These are phyloP conservation scores for Hucho hucho DNA, from an alignment of 2,113 vertebrate species.

Conservation along the genomic window DNA sequence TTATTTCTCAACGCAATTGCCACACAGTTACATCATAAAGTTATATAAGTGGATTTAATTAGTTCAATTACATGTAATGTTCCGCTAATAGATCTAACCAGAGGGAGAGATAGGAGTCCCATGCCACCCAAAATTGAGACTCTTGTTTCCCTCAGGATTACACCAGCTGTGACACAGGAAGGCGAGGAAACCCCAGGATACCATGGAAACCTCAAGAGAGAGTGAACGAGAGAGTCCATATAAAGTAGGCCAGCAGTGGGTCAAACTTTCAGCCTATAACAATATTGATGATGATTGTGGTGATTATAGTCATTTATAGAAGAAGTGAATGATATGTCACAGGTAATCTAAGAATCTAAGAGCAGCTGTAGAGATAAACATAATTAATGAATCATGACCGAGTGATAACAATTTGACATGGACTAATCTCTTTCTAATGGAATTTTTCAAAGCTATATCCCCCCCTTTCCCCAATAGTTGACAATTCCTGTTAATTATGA, in stretches of 20 bases:
- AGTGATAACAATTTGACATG: background rate
- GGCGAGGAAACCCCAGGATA: background rate
- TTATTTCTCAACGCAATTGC: background rate
- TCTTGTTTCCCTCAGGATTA: background rate
- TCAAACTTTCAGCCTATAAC: background rate
- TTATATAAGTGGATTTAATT: slow-evolving; percentile 2
- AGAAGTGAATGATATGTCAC: background rate
- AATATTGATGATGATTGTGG: background rate
- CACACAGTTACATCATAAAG: background rate
- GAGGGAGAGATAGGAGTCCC: background rate
- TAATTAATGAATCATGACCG: background rate
- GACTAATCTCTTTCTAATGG: background rate
- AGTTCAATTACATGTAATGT: background rate
- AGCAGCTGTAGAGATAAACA: background rate
- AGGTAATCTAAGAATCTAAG: background rate
- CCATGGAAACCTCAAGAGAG: background rate
- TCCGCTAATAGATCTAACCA: background rate
- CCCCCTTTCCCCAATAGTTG: background rate
- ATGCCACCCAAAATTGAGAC: background rate
- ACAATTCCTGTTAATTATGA: background rate
- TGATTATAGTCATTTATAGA: background rate
- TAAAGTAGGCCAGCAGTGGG: background rate
- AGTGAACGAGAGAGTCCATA: background rate
- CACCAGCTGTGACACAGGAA: slow-evolving; percentile 3
- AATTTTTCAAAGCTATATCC: background rate